These are phyloP conservation scores for Catonia carolina DNA, from an alignment of 2,888 invertebrate genomes.

Conservation along the genomic window DNA sequence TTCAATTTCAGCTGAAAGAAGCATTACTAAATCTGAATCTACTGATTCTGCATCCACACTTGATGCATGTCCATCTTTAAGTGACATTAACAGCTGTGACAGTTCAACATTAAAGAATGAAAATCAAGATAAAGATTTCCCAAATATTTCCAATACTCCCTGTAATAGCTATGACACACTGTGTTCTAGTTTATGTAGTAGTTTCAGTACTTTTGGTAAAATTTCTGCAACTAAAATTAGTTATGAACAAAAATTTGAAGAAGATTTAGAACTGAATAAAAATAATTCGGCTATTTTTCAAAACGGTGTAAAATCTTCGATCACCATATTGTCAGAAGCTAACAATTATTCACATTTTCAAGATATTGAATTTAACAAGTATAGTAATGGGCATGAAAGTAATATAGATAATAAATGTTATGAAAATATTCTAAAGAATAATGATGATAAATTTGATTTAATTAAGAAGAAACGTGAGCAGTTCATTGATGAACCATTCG, in stretches of 20 bases:
- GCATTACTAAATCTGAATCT: conserved; percentile 22
- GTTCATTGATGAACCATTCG: conserved; percentile 18
- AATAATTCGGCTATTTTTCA: no score
- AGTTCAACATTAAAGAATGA: conserved; percentile 23
- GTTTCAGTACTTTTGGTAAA: conserved; percentile 7
- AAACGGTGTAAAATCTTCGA: no score
- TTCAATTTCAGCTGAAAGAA: conserved; percentile 19
- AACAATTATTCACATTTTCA: no score
- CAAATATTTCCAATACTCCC: not conserved
- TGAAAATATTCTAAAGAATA: not conserved
- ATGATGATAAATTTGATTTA: conserved; percentile 20
- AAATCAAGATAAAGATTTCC: not conserved
- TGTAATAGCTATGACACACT: conserved; percentile 18
- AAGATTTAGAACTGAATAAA: conserved; percentile 1
- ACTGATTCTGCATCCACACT: conserved; percentile 25
- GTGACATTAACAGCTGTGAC: conserved; percentile 20
- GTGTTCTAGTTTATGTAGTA: conserved; percentile 1
- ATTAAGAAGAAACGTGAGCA: conserved; percentile 17
- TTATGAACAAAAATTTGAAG: conserved; percentile 8
- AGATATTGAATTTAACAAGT: no score
- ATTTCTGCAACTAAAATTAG: not conserved
- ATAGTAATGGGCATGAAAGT: no score
- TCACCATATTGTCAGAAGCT: no score
- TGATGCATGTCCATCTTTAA: conserved; percentile 23
- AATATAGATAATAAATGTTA: no score